Percentiles rank a stretch among this genome's conserved stretches.
phyloP scores from a whole-genome alignment of 2,888 invertebrate genomes.

The Amblyjoppa proteus region DNA sequence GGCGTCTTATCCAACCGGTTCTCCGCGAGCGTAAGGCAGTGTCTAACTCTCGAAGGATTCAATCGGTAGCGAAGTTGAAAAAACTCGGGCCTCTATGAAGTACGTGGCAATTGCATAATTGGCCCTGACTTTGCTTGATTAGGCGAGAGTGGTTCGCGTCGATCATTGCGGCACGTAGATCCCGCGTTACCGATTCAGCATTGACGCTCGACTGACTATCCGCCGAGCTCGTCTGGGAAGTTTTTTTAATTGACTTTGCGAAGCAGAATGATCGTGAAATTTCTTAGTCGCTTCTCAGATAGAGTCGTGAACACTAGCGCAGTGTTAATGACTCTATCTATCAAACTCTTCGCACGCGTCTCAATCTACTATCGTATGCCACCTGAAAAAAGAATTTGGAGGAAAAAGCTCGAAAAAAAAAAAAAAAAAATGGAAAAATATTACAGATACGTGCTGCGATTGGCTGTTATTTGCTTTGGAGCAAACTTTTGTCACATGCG shows the following conservation, averaged over 20 bases:
- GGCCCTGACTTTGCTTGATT: slow-evolving; percentile 31
- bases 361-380: too few species aligned
- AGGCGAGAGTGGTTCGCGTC: background rate
- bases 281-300: background rate
- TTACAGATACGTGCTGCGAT: too few species aligned
- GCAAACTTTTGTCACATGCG: background rate
- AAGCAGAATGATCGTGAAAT: background rate
- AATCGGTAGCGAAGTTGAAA: background rate
- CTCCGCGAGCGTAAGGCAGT: background rate
- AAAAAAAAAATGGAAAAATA: too few species aligned
- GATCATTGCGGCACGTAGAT: slow-evolving; percentile 9
- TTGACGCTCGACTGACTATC: background rate
- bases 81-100: background rate
- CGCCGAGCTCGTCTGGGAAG: background rate
- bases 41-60: background rate
- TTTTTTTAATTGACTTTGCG: background rate
- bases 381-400: too few species aligned
- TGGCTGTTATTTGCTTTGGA: background rate
- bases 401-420: too few species aligned
- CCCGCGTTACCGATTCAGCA: background rate
- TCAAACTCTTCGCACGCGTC: background rate
- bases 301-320: background rate
- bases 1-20: background rate
- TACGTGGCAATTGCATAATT: slow-evolving; percentile 5
- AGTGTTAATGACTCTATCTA: background rate